Conservation (phyloP, 2,888 invertebrate genomes). For the Drosophila austrosaltans region DNA sequence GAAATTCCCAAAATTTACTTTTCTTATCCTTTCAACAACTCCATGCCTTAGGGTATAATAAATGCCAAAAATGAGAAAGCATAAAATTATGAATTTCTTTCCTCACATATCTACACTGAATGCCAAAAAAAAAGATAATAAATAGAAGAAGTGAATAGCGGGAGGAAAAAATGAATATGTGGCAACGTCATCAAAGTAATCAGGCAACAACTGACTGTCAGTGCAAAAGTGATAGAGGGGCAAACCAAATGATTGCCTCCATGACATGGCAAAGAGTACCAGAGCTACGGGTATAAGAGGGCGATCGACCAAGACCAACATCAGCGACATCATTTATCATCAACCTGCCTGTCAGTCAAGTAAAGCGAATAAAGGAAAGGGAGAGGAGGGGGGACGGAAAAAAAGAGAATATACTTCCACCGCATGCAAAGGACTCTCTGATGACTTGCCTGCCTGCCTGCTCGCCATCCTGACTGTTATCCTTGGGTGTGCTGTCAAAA, state of each 20-base stretch:
- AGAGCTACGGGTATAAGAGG: conserved; percentile 3
- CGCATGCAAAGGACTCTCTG: conserved; percentile 64
- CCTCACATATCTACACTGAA: neutral
- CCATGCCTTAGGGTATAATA: conserved; percentile 10
- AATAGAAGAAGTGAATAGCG: conserved; percentile 2
- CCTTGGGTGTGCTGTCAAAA: conserved; percentile 83
- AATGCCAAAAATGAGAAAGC: conserved; percentile 59
- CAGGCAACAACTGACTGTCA: conserved; percentile 73
- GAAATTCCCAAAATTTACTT: too few species aligned
- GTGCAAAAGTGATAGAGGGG: conserved; percentile 68
- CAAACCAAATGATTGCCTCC: conserved; percentile 75
- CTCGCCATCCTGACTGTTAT: conserved; percentile 63
- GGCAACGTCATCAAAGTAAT: conserved; percentile 80
- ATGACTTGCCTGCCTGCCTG: conserved; percentile 56
- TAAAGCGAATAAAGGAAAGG: conserved; percentile 51
- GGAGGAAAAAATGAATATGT: conserved; percentile 55
- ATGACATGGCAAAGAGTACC: conserved; percentile 65
- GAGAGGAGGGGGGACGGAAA: conserved; percentile 4
- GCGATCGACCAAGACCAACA: conserved; percentile 55
- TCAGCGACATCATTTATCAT: conserved; percentile 83
- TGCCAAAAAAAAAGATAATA: conserved; percentile 1
- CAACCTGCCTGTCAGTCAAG: conserved; percentile 82
- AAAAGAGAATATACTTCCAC: conserved; percentile 58
- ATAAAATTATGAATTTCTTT: conserved; percentile 55
- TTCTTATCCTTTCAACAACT: neutral